Conservation (phyloP, 64 coral and sea anemone species). For the Hydrozoanthus tunicans region DNA sequence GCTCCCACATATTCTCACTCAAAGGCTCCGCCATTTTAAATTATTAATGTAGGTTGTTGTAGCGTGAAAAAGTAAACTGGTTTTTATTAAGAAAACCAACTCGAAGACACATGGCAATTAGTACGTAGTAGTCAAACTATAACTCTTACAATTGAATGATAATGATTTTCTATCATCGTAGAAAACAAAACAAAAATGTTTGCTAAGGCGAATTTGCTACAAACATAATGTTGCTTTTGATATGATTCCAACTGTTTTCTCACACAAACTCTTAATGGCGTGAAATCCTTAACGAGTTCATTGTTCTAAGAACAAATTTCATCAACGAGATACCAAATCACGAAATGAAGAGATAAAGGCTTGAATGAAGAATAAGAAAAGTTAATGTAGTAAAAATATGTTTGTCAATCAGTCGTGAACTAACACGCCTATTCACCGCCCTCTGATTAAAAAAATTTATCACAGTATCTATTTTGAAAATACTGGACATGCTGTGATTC, state of each 20-base stretch:
- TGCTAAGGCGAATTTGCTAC: neutral
- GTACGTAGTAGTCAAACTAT: neutral
- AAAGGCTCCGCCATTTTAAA: constrained; percentile 16
- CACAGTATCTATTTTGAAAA: constrained; percentile 28
- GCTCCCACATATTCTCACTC: neutral
- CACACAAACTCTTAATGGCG: neutral
- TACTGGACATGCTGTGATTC: neutral
- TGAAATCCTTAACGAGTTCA: too few species aligned
- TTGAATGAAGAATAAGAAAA: neutral
- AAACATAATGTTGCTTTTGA: neutral
- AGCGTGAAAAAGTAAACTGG: constrained; percentile 10
- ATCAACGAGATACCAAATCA: neutral
- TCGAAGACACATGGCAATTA: neutral
- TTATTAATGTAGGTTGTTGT: neutral
- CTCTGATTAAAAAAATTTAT: neutral
- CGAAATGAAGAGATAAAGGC: neutral
- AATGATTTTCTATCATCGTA: neutral
- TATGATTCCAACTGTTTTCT: neutral
- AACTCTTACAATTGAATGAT: neutral
- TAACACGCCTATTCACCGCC: constrained; percentile 1
- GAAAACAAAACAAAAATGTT: constrained; percentile 6
- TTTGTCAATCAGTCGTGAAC: neutral
- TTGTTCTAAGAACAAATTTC: too few species aligned
- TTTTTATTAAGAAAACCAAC: constrained; percentile 23
- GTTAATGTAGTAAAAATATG: neutral